A percentile compares a stretch with the other conserved stretches of the same genome.
phyloP scores from a whole-genome alignment of 1,140 invertebrate species.

The Aplysia californica region DNA sequence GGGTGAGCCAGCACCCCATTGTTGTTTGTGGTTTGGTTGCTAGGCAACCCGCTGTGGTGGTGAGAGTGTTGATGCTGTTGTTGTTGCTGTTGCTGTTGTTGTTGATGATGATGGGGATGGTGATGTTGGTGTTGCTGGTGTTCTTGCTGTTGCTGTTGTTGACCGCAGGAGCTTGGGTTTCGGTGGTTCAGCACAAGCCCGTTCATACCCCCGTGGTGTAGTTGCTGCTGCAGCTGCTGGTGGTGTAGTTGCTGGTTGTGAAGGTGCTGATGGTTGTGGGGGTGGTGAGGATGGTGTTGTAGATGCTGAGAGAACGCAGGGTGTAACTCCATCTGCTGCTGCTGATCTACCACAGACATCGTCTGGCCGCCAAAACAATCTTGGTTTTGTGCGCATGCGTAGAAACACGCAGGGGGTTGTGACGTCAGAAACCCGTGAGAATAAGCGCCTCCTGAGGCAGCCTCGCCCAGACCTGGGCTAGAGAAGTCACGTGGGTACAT shows the following conservation, averaged over 20 bases:
- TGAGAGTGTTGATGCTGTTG: constrained; percentile 9
- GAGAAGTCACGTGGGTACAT: constrained; percentile 21
- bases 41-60: neutral
- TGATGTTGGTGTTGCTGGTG: neutral
- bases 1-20: too few species aligned
- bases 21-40: neutral
- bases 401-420: constrained; percentile 39
- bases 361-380: constrained; percentile 55
- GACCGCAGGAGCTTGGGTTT: neutral
- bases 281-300: neutral
- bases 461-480: neutral
- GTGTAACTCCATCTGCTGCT: constrained; percentile 18
- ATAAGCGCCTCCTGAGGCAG: neutral
- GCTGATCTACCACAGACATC: constrained; percentile 60
- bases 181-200: neutral
- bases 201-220: neutral
- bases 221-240: neutral
- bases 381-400: constrained; percentile 31
- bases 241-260: constrained; percentile 6
- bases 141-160: neutral
- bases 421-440: constrained; percentile 1
- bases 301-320: constrained; percentile 10
- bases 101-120: neutral
- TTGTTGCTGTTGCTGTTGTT: constrained; percentile 9
- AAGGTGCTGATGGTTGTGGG: neutral